Base-by-base conservation (phyloP, 2,113 vertebrate species). In the Nothocercus nigrocapillus region DNA sequence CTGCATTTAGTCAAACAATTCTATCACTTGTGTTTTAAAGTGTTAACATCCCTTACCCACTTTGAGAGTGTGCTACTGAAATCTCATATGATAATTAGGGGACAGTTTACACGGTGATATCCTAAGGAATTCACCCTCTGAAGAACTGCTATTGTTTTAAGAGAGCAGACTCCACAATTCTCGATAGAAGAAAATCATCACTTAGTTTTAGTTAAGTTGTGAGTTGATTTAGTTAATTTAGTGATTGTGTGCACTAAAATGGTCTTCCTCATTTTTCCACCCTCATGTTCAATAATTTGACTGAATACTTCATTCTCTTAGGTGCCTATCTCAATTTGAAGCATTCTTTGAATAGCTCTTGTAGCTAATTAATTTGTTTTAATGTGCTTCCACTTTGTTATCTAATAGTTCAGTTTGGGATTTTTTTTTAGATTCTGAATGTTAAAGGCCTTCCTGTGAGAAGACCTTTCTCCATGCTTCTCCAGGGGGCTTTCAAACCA, bases 381-480 rank as follows among this genome's bases (percentile, higher is more conserved):
- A 28, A 93, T 93, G 90, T 88, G 87, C 66, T 84, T 88, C 67
- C 47, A 84, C 45, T n/a, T 83, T 88, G 38, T 28, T 95, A 40
- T 79, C 32, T 80, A 72, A 75, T 68, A 40, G 25, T 86, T 22
- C 77, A 81, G 69, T 6, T 0, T 27, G 20, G 66, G n/a, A 53
- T 49, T 44, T 44, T 44, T 81, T 75, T 84, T 18, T 2, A 75
- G 9, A 84, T 89, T 73, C 11, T 49, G 30, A 93, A 53, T 42
- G 19, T 47, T 81, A 47, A 88, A 91, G 14, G 56, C 20, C n/a
- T 32, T 84, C 28, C 82, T 86, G 47, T 2, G 5, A 90, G 51
- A 86, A 91, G 20, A 86, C 18, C 56, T 85, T 85, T 87, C 47
- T 82, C 27, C 36, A 36, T 89, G 40, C 13, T 79, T 83, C 56